Evolutionary conservation across 2,797 vertebrate species (phyloP), one percentile per base, ranked within the genome.

Genomic region (Arctocebus calabarensis): DNA sequence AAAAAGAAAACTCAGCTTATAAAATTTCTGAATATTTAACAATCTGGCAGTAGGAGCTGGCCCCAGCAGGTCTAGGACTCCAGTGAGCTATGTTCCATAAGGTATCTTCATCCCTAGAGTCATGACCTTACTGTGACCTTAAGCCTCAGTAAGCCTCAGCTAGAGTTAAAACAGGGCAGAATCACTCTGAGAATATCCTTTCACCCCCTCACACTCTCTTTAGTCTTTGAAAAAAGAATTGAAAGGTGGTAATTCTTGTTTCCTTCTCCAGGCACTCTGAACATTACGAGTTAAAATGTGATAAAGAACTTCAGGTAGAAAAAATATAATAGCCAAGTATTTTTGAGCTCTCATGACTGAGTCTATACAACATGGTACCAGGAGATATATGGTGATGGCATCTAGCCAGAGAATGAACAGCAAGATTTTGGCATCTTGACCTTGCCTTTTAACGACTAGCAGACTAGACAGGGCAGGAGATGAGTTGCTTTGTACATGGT

Each of bases 181-280:
- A 32, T 32, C 79, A 66, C 84, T 88, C 48, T 45, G 45, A 85
- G 88, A 64, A 52, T 25, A 1, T 90, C 74, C 55, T 95, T 52
- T 45, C 14, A 48, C 17, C 6, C 57, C 23, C 19, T 57, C 27
- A 55, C n/a, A 22, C 48, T 40, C 17, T 52, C 61, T 94, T 88
- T 62, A 75, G 79, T 82, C 52, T 77, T 66, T 68, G 25, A 83
- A 93, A 93, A 74, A 82, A 32, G 32, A 55, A 89, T n/a, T 77
- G 77, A 34, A 48, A 87, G 78, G 37, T 68, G 29, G 61, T 20
- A 59, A 57, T 77, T 88, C 34, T 29, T 84, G 1, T 73, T 55
- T 48, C 61, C 77, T 48, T 81, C 73, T 52, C 59, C 34, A 96
- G 62, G 87, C 20, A 86, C 77, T 90, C 40, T 86, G 34, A 94